Base-by-base conservation (phyloP, 1,140 invertebrate species). In the Rhagoletis zephyria region DNA sequence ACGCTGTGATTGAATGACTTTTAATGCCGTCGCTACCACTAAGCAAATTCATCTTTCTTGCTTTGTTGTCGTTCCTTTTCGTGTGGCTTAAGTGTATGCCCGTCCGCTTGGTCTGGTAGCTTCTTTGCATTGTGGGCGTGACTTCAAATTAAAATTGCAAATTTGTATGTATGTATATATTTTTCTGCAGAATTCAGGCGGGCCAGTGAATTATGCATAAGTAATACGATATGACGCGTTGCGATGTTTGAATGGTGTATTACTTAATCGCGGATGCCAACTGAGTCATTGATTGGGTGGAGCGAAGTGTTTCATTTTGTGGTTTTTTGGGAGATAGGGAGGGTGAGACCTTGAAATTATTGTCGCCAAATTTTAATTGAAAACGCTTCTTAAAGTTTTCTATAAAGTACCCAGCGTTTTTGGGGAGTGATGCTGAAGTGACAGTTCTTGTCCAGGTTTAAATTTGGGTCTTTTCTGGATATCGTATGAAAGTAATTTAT, bases 1-100 rank as follows among this genome's bases (percentile, higher is more conserved):
- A 61, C 85, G 30, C 74, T 16, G n/a, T 81, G 74, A 81, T 81
- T 81, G 74, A 81, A 81, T 81, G 74, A 56, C 74, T 81, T 81
- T 81, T 81, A 81, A 81, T 81, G 74, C 74, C 74, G 48, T 56
- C 45, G 48, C 40, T 67, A 40, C 64, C 74, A 30, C 74, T 30
- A 81, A 81, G 16, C 48, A 56, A 81, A 81, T 81, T 59, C 74
- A 81, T 81, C 74, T 81, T n/a, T 81, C 74, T 81, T n/a, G 51
- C 74, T 81, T 81, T 51, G 56, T 81, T 81, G 74, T 81, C 74
- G 74, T 81, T 48, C 10, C 48, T 30, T 59, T 56, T 56, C 30
- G 70, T 87, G 42, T 14, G 45, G 48, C 74, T 59, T 56, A 56
- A 56, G 70, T 74, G 70, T 74, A 16, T n/a, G 45, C 42, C 3